Evolutionary conservation across 92 coral and sea anemone species (phyloP).

Genomic region (Siderastrea radians): DNA sequence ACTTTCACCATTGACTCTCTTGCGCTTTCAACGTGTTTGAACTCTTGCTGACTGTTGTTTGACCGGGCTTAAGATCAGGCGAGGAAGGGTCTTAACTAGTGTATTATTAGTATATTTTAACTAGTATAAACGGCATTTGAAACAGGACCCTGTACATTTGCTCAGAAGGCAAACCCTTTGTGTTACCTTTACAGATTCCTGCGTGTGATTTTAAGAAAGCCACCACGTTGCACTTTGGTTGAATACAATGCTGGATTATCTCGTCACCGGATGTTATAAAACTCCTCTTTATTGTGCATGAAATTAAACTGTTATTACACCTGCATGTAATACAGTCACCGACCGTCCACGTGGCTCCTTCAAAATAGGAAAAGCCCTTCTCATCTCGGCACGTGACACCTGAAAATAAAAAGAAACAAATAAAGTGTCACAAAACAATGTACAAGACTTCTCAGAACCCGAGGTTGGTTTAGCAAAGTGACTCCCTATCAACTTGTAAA

Average conservation of each 20-base stretch:
- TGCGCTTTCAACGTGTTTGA: too few species aligned
- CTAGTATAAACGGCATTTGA: too few species aligned
- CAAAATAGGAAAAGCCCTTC: slow-evolving; percentile 36
- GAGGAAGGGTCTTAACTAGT: too few species aligned
- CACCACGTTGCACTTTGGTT: slow-evolving; percentile 9
- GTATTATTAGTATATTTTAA: too few species aligned
- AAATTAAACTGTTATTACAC: slow-evolving; percentile 25
- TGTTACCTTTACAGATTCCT: slow-evolving; percentile 34
- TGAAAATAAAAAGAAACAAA: background rate
- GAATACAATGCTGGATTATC: background rate
- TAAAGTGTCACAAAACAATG: background rate
- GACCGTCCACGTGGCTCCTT: slow-evolving; percentile 40
- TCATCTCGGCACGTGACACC: slow-evolving; percentile 35
- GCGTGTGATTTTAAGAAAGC: background rate
- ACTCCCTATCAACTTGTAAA: too few species aligned
- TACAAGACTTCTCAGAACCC: too few species aligned
- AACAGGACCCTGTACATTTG: too few species aligned
- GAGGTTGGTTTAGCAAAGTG: too few species aligned
- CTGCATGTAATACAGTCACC: slow-evolving; percentile 41
- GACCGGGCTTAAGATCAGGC: too few species aligned
- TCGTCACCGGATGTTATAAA: background rate
- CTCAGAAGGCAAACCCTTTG: too few species aligned
- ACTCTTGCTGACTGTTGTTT: too few species aligned
- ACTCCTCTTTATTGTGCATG: slow-evolving; percentile 1
- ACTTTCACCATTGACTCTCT: too few species aligned